Evolutionary conservation across 2,888 invertebrate species (phyloP), one percentile per base, ranked within the genome.

Genomic region (Callyntrura guangdongensis): DNA sequence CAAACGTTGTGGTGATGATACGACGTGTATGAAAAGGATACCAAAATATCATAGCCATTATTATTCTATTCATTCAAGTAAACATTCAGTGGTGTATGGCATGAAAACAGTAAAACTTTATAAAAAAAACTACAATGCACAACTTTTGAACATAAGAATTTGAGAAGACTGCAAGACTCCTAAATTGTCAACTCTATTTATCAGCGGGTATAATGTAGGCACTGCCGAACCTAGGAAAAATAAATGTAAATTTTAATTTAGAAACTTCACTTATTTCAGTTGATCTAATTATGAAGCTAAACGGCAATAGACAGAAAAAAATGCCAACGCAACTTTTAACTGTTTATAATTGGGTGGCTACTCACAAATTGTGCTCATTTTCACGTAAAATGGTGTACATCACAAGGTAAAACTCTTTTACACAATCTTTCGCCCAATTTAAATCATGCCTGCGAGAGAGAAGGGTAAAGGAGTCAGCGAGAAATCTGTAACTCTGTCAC

Each of bases 401-500:
- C 36, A 6, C 36, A 36, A 36, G 36, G 36, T 36, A 2, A 36
- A 36, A 36, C 36, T 36, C 36, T 36, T 36, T 6, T 36, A 6
- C 3, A 2, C 36, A 36, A 36, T 36, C 36, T 36, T 6, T 2
- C 36, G 36, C 36, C 36, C 36, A 36, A 6, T 36, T 12, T 53
- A 53, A 53, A 5, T n/a, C 53, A 53, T 53, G 1, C 12, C 53
- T 4, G 6, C 36, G 49, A 53, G 17, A 77, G 14, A 74, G 22
- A 49, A 77, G 25, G 74, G 22, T 9, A 77, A 53, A 49, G 36
- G 36, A 47, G 45, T n/a, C 5, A 45, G 36, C 2, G 36, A 36
- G 36, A 79, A 86, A 86, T 90, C 20, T 47, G 90, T 90, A 90
- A 86, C 86, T 90, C 90, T 90, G 90, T 90, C 90, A 90, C 90